Base-by-base conservation (phyloP, 2,888 invertebrate genomes). In the Lutraria lutraria region DNA sequence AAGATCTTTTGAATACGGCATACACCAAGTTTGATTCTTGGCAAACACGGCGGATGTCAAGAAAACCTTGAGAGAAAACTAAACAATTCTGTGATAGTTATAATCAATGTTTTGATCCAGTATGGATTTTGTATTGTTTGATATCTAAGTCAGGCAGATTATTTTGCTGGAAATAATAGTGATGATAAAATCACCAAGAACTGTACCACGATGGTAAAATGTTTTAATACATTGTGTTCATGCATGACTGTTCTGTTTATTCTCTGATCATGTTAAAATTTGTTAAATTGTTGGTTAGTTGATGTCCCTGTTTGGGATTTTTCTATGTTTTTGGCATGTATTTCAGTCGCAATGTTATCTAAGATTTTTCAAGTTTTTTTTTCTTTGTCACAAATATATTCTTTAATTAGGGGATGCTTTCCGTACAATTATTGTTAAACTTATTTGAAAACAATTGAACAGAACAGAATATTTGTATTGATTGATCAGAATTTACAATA, bases 21-120 rank as follows among this genome's bases (percentile, higher is more conserved):
- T 98, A 98, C 96, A 97, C 98, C 91, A 99, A 99, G 96, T 99
- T 98, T 97, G 98, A 97, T 79, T 97, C 98, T 83, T 99, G 99
- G 99, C 98, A 98, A 96, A 86, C 93, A 15, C 94, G 92, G 82
- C 92, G 93, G 72, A 91, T 91, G 88, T 83, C 92, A 2, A 93
- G 93, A 72, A 94, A 92, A 84, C 92, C 93, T 87, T 93, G 93
- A 93, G 34, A 29, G 6, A 34, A 29, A 31, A 34, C 3, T 76
- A 15, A 34, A 63, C 53, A 83, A 52, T n/a, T 82, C 82, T 82
- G 82, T 82, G 60, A 83, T 83, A 83, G 25, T 16, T 76, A 16
- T 34, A 31, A 15, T 31, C 6, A 1, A 76, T 19, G 60, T 0
- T 21, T 6, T 60, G 16, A n/a, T 19, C 19, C 60, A 60, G 60